phyloP scores from a whole-genome alignment of 2,888 invertebrate species.

The Chorisops tibialis region DNA sequence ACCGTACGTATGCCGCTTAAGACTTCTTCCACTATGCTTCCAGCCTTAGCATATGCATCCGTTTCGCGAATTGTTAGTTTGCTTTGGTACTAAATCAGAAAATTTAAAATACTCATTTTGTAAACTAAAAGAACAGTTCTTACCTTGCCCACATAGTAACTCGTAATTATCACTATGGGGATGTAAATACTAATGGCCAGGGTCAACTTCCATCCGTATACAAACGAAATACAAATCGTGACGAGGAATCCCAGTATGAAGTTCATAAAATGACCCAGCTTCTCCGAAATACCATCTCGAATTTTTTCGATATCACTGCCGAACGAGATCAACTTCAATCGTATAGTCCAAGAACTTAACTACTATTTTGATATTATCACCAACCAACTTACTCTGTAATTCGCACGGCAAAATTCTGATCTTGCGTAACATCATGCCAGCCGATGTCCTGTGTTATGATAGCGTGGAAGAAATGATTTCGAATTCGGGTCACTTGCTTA shows the following conservation, averaged over 20 bases:
- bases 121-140: slow-evolving; percentile 34
- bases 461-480: slow-evolving; percentile 59
- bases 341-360: not conserved
- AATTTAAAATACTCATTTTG: not conserved
- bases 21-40: slow-evolving; percentile 74
- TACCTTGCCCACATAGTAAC: slow-evolving; percentile 73
- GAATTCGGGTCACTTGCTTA: slow-evolving; percentile 58
- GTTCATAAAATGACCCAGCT: slow-evolving; percentile 73
- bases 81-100: slow-evolving; percentile 59
- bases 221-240: slow-evolving; percentile 69
- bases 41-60: slow-evolving; percentile 72
- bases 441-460: slow-evolving; percentile 67
- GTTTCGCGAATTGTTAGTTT: slow-evolving; percentile 64
- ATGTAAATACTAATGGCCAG: slow-evolving; percentile 74
- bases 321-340: slow-evolving; percentile 12
- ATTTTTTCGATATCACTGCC: slow-evolving; percentile 72
- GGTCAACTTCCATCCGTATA: slow-evolving; percentile 83
- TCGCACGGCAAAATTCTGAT: slow-evolving; percentile 68
- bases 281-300: slow-evolving; percentile 82
- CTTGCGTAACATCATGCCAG: slow-evolving; percentile 68
- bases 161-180: slow-evolving; percentile 72
- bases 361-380: not conserved
- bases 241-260: slow-evolving; percentile 51
- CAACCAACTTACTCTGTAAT: slow-evolving; percentile 70
- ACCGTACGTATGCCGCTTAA: slow-evolving; percentile 71